Evolutionary conservation across 2,797 vertebrate species (phyloP).

Genomic region (Acanthornis magna): DNA sequence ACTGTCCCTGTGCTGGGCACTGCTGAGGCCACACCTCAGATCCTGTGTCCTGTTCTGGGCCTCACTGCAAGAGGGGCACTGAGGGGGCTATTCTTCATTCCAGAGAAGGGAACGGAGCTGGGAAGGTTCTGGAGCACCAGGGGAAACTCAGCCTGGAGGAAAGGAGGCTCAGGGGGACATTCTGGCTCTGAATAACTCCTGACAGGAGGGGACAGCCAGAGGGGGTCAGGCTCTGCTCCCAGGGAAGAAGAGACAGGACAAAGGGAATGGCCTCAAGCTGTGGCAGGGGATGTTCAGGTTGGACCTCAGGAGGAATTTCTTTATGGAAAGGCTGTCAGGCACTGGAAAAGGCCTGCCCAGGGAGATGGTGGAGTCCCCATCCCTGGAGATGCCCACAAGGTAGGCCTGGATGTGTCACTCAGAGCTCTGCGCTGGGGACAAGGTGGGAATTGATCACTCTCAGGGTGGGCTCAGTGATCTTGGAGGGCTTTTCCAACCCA

Average conservation of each 20-base stretch:
- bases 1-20: not conserved
- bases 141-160: too few species aligned
- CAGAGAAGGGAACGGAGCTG: not conserved
- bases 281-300: accelerated
- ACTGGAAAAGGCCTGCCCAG: accelerated
- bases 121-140: too few species aligned
- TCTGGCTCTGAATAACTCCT: too few species aligned
- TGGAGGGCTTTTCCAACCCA: not conserved
- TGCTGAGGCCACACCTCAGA: not conserved
- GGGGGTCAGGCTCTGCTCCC: not conserved
- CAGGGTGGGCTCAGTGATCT: accelerated
- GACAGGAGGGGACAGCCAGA: too few species aligned
- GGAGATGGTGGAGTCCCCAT: accelerated
- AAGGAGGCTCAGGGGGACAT: too few species aligned
- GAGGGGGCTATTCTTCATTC: not conserved
- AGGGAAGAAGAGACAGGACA: not conserved
- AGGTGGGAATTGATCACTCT: accelerated
- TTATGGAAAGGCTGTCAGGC: accelerated
- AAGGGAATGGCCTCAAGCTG: accelerated
- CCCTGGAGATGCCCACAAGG: not conserved
- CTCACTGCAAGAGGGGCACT: too few species aligned
- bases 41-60: not conserved
- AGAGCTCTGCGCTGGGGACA: not conserved
- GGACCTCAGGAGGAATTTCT: not conserved
- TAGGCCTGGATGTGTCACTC: accelerated